Base-by-base conservation (phyloP, 2,113 vertebrate genomes). In the Menidia beryllina region DNA sequence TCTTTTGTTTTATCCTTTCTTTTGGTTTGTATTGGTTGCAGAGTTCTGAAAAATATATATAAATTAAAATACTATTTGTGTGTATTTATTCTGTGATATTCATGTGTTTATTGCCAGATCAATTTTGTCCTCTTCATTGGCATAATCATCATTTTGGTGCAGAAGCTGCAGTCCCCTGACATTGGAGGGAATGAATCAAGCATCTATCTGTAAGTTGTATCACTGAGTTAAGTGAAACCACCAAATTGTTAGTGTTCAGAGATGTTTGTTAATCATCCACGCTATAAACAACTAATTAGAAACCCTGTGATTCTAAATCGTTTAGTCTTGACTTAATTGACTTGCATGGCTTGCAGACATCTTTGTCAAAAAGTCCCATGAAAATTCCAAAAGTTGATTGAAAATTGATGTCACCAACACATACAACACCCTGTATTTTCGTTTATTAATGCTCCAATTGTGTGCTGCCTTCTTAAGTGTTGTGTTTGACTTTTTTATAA, bases 151-250 rank as follows among this genome's bases (percentile, higher is more conserved):
- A 99, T 99, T 85, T 94, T 99, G n/a, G 97, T 99, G 49, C 97
- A 99, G 93, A 99, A 99, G 83, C 94, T 99, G 38, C 98, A 99
- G 86, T 99, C 98, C 0, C 98, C 98, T 47, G 98, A 99, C 72
- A 97, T 98, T 0, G 97, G 98, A 49, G 98, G 98, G 62, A 99
- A 98, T 0, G 98, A 99, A 74, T 99, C 97, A 47, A 99, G 98
- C 91, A 98, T 99, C 90, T 99, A 99, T 85, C 96, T 99, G 98
- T 99, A 94, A 98, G 98, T 96, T 34, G 27, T 0, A 26, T 17
- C 0, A 21, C 3, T 23, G 12, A 25, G 21, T 45, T 39, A 13
- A 17, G 10, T 13, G 2, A 52, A 17, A 41, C 10, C 21, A 43
- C 1, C 39, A 7, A 21, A 70, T 14, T 0, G n/a, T 49, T 13